Evolutionary conservation across 2,797 vertebrate genomes (phyloP), one percentile per base, ranked within the genome.

Genomic region (Cyclopterus lumpus): DNA sequence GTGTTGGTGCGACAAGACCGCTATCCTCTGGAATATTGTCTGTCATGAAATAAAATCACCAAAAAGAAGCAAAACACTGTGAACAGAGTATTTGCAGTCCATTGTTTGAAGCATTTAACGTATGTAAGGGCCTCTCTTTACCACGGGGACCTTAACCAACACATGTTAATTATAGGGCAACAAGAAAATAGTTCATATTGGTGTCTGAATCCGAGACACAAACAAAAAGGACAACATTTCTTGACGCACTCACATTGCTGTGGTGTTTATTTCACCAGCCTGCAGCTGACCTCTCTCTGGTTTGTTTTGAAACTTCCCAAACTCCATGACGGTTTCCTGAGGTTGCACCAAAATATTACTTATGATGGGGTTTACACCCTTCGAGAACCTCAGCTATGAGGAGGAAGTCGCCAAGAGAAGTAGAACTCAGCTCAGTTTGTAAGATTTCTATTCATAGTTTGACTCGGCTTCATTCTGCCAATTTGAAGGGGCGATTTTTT

Each of bases 321-420:
- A 79, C 60, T 54, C 55, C 42, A 75, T 87, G 81, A 85, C 85
- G 75, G 77, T 89, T 92, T 88, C 84, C 84, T 89, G 89, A 90
- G 92, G 92, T 91, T 86, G 64, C 73, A 85, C 88, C 81, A 89
- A 91, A 92, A 92, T 86, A 86, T 87, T 77, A 73, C 82, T 81
- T 82, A 30, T 46, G 60, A 70, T 80, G 82, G 75, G 82, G 77
- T 89, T 91, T 89, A 80, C 82, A 84, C 84, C 88, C 87, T 88
- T n/a, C 54, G 8, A 86, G 26, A 88, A 87, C 93, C 93, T 92
- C 93, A 92, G 72, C 73, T 89, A 93, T 89, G 90, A 88, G 48
- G 77, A 79, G 77, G 49, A 82, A 78, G 75, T 58, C 2, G 82
- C 83, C 88, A 89, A 87, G 80, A 80, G 60, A 67, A 67, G 36